Conservation (phyloP, 2,113 vertebrate genomes). For the Mola mola region DNA sequence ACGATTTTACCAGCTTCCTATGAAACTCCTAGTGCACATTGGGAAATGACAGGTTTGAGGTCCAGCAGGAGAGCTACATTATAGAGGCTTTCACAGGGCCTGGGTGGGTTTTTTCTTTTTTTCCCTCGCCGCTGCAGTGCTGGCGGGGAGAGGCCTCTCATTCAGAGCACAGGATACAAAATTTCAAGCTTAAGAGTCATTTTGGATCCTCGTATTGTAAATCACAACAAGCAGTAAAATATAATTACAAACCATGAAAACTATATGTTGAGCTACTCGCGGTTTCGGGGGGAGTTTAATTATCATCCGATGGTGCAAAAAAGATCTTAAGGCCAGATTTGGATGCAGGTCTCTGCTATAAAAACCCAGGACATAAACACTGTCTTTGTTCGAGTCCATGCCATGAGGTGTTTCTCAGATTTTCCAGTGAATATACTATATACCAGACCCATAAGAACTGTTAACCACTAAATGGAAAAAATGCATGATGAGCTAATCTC, state of each 20-base stretch:
- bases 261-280: constrained; percentile 62
- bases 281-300: constrained; percentile 66
- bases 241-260: constrained; percentile 73
- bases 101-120: constrained; percentile 57
- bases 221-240: constrained; percentile 75
- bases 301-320: constrained; percentile 68
- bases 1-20: constrained; percentile 88
- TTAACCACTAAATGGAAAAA: background rate
- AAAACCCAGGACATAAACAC: constrained; percentile 43
- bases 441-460: constrained; percentile 10
- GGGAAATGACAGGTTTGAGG: constrained; percentile 84
- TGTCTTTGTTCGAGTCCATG: constrained; percentile 1
- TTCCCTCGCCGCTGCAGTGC: constrained; percentile 64
- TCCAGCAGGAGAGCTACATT: constrained; percentile 78
- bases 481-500: constrained; percentile 3
- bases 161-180: constrained; percentile 63
- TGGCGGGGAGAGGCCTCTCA: constrained; percentile 63
- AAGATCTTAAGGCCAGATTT: constrained; percentile 56
- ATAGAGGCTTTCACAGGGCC: constrained; percentile 77
- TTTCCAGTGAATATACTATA: background rate
- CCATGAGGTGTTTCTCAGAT: constrained; percentile 23
- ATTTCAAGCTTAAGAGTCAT: constrained; percentile 54
- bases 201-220: constrained; percentile 64
- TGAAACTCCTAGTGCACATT: constrained; percentile 78
- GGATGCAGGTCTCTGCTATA: constrained; percentile 41